phyloP scores from a whole-genome alignment of 2,888 invertebrate species.

The Shargacucullia verbasci region DNA sequence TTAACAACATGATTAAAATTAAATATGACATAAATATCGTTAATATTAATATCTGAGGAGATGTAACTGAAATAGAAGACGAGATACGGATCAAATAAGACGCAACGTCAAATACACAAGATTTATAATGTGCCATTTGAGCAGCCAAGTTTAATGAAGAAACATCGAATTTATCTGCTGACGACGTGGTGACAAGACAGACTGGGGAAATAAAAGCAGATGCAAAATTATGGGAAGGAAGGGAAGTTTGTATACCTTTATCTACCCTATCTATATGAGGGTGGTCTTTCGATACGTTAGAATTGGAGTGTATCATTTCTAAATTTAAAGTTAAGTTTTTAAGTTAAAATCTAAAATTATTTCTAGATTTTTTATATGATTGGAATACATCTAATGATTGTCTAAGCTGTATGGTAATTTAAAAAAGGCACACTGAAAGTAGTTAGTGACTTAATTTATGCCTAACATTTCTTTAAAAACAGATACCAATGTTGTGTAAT shows the following conservation, averaged over 20 bases:
- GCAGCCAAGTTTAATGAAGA: constrained; percentile 56
- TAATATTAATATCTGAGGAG: constrained; percentile 44
- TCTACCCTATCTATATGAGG: constrained; percentile 2
- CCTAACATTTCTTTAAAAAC: constrained; percentile 13
- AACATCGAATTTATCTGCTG: constrained; percentile 63
- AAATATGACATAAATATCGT: constrained; percentile 40
- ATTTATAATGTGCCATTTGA: constrained; percentile 58
- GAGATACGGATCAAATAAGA: constrained; percentile 53
- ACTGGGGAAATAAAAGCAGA: constrained; percentile 41
- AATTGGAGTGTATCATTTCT: neutral
- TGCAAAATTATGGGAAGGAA: constrained; percentile 38
- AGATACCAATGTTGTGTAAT: constrained; percentile 18
- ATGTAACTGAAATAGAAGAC: constrained; percentile 52
- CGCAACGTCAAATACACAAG: constrained; percentile 59
- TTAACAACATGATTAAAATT: constrained; percentile 9
- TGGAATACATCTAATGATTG: no score
- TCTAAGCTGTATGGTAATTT: no score
- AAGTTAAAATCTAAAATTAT: no score
- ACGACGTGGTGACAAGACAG: constrained; percentile 53
- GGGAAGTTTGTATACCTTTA: constrained; percentile 3
- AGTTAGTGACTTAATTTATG: constrained; percentile 17
- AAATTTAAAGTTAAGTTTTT: no score
- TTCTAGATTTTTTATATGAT: no score
- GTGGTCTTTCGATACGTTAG: neutral
- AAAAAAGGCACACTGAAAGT: no score